Percentiles rank a stretch among this genome's conserved stretches.
phyloP scores from a whole-genome alignment of 2,888 invertebrate species.

The Phrixothrix hirtus region DNA sequence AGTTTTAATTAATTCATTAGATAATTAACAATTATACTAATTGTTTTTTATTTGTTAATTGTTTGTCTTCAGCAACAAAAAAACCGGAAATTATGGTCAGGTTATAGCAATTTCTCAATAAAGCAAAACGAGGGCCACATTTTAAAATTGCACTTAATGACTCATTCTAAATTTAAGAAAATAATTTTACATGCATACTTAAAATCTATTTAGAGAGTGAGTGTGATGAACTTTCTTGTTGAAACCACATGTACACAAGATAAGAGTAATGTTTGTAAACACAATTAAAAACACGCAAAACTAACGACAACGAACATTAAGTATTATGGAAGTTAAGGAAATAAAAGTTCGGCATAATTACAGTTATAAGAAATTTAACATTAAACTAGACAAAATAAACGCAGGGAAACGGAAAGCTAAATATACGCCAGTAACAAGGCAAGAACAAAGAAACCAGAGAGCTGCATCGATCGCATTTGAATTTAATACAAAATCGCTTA shows the following conservation, averaged over 20 bases:
- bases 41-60: too few relatives aligned
- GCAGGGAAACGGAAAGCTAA: conserved; percentile 9
- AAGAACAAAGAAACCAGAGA: conserved; percentile 48
- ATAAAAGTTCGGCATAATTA: too few relatives aligned
- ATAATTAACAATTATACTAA: too few relatives aligned
- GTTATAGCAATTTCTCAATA: not conserved
- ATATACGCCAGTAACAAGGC: conserved; percentile 20
- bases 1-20: too few relatives aligned
- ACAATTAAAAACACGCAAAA: not conserved
- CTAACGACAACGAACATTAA: too few relatives aligned
- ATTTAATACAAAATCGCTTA: conserved; percentile 41
- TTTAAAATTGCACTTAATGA: not conserved
- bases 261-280: conserved; percentile 23
- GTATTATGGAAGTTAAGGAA: too few relatives aligned
- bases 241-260: conserved; percentile 14
- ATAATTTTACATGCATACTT: conserved; percentile 1
- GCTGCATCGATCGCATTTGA: conserved; percentile 34
- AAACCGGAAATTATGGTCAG: too few relatives aligned
- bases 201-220: conserved; percentile 11
- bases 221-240: conserved; percentile 19
- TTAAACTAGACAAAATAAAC: too few relatives aligned
- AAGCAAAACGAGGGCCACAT: not conserved
- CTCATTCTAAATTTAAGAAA: conserved; percentile 6
- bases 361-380: too few relatives aligned
- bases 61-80: too few relatives aligned